Percentiles rank a stretch among this genome's conserved stretches.
phyloP scores from a whole-genome alignment of 2,797 vertebrate genomes.

The Sebastes hubbsi region DNA sequence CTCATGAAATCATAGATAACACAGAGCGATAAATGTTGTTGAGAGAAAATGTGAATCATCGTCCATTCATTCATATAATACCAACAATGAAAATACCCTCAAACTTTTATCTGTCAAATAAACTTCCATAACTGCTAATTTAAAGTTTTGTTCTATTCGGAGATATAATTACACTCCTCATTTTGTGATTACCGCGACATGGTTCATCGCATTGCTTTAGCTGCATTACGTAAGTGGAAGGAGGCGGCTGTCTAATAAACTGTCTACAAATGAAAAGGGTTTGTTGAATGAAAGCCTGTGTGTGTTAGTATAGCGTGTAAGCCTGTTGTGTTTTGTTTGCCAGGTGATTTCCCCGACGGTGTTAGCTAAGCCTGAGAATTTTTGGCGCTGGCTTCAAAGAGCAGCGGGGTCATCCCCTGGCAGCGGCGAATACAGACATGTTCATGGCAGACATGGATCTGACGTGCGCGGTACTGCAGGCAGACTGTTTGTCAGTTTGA shows the following conservation, averaged over 20 bases:
- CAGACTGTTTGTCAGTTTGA: constrained; percentile 19
- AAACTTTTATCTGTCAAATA: background rate
- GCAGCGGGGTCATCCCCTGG: constrained; percentile 56
- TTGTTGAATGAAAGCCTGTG: constrained; percentile 42
- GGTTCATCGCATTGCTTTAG: background rate
- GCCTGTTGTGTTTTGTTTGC: constrained; percentile 62
- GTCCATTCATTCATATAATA: background rate
- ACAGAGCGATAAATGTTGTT: background rate
- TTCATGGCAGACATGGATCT: constrained; percentile 41
- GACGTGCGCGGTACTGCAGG: background rate
- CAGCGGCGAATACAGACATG: constrained; percentile 77
- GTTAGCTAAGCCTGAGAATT: constrained; percentile 75
- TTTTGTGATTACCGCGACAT: background rate
- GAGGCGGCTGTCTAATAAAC: constrained; percentile 16
- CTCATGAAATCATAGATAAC: background rate
- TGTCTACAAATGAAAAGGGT: constrained; percentile 11
- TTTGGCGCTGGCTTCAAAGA: constrained; percentile 80
- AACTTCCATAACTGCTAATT: background rate
- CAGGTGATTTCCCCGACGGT: constrained; percentile 71
- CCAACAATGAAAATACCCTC: background rate
- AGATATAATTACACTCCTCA: constrained; percentile 9
- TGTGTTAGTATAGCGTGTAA: constrained; percentile 47
- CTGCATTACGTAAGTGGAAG: constrained; percentile 12
- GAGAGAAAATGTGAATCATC: background rate
- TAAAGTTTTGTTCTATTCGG: background rate